These are phyloP conservation scores for Anolis carolinensis DNA, from an alignment of 2,113 vertebrate genomes.

Conservation along the genomic window DNA sequence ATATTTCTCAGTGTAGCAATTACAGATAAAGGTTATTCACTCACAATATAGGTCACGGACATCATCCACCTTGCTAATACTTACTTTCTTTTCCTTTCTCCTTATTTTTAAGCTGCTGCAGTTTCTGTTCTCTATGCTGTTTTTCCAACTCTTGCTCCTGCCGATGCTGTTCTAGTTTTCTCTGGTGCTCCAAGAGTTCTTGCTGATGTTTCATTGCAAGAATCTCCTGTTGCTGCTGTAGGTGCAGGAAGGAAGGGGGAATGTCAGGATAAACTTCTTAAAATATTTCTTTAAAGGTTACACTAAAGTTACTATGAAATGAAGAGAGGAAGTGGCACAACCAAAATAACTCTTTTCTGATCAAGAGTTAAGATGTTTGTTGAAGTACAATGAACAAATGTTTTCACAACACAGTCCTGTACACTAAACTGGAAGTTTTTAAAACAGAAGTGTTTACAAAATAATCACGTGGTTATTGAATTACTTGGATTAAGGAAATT, in stretches of 20 bases:
- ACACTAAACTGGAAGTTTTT: background rate
- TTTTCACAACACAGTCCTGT: background rate
- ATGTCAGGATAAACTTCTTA: background rate
- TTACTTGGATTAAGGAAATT: background rate
- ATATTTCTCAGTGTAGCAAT: background rate
- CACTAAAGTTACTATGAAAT: background rate
- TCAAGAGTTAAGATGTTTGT: background rate
- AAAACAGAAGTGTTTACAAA: background rate
- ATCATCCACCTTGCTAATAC: constrained; percentile 49
- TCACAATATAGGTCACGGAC: background rate
- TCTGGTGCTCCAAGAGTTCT: constrained; percentile 95
- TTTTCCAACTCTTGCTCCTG: constrained; percentile 96
- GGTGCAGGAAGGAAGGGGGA: background rate
- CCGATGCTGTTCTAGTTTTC: constrained; percentile 92
- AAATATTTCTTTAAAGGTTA: background rate
- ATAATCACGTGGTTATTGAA: background rate
- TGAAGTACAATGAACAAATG: background rate
- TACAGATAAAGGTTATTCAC: background rate
- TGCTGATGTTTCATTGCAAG: constrained; percentile 97
- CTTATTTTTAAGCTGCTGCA: constrained; percentile 95
- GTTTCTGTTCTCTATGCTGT: constrained; percentile 94
- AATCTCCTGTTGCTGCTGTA: constrained; percentile 95
- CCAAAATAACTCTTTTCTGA: background rate
- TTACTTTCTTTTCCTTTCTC: constrained; percentile 97
- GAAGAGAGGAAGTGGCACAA: background rate